These are phyloP conservation scores for Sebastes oblongus DNA, from an alignment of 2,797 vertebrate genomes.

Conservation along the genomic window DNA sequence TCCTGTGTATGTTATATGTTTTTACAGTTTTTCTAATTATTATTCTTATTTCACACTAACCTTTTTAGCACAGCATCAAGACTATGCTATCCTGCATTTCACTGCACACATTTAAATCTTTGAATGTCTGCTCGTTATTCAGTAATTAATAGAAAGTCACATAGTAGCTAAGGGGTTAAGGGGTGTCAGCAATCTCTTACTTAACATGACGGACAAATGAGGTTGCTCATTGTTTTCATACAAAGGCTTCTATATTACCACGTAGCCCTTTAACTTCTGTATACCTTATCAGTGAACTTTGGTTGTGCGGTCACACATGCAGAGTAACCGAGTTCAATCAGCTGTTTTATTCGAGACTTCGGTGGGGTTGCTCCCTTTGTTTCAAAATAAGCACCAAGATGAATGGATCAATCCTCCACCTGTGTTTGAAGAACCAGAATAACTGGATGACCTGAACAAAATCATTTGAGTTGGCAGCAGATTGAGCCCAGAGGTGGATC, in stretches of 20 bases:
- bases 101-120: background rate
- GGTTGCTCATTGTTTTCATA: background rate
- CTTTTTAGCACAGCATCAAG: background rate
- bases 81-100: background rate
- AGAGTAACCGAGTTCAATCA: background rate
- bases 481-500: background rate
- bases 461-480: background rate
- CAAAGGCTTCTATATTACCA: background rate
- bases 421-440: conserved; percentile 1
- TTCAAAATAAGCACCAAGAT: background rate
- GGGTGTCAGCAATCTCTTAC: background rate
- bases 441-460: background rate
- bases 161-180: background rate
- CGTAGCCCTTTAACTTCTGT: background rate
- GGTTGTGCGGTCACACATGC: background rate
- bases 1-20: no score
- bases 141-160: background rate
- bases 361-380: background rate
- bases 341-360: background rate
- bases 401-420: background rate
- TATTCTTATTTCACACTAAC: background rate
- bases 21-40: background rate
- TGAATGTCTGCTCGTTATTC: background rate
- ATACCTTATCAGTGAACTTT: background rate
- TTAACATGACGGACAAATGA: background rate